Conservation (phyloP, 2,797 vertebrate genomes). For the Hoplostethus mediterraneus region DNA sequence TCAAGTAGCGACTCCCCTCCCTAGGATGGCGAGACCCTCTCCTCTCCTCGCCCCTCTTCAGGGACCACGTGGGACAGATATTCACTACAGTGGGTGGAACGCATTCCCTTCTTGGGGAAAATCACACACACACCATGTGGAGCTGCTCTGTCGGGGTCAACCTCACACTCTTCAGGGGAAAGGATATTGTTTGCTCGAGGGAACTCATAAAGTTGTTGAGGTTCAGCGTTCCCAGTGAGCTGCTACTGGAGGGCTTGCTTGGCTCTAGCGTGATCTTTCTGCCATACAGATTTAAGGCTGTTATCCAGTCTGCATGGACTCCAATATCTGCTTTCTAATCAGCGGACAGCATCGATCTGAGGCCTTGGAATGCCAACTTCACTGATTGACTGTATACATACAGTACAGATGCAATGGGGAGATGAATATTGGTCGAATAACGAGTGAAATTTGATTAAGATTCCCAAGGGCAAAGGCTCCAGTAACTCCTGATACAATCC, state of each 20-base stretch:
- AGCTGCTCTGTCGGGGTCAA: conserved; percentile 24
- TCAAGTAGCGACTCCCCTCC: too few species aligned
- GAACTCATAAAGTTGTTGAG: conserved; percentile 27
- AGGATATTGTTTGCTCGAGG: conserved; percentile 30
- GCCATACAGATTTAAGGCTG: conserved; percentile 50
- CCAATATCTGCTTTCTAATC: conserved; percentile 41
- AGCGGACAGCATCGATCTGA: conserved; percentile 54
- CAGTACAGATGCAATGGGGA: conserved; percentile 24
- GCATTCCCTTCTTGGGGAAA: conserved; percentile 12
- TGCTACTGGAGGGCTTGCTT: conserved; percentile 16
- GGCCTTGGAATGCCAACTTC: conserved; percentile 35
- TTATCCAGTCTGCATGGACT: conserved; percentile 39
- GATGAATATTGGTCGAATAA: conserved; percentile 57
- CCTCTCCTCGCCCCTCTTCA: background rate
- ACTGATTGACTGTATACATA: conserved; percentile 23
- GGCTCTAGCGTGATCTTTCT: conserved; percentile 13
- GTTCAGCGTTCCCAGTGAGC: background rate
- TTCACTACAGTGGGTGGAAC: conserved; percentile 9
- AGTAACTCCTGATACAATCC: background rate
- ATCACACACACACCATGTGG: conserved; percentile 28
- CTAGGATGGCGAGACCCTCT: conserved; percentile 1
- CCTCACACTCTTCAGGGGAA: conserved; percentile 19
- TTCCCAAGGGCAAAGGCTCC: conserved; percentile 40
- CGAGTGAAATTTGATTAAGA: conserved; percentile 55
- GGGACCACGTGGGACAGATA: background rate